These are phyloP conservation scores for Matsumyia berberina DNA, from an alignment of 2,888 invertebrate species.

Conservation along the genomic window DNA sequence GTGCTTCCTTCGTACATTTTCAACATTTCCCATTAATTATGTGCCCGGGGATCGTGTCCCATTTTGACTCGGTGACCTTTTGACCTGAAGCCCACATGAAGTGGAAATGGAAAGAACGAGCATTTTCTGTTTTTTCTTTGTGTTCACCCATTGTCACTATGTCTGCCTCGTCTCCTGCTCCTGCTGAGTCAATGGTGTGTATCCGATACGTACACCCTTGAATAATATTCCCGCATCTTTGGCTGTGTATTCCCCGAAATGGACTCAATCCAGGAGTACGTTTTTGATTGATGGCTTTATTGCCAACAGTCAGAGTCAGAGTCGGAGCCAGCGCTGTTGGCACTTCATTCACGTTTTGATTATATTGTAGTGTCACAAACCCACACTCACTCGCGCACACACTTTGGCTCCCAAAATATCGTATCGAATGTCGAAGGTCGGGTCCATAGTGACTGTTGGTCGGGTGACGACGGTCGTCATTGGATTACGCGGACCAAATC, in stretches of 20 bases:
- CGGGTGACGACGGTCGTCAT: slow-evolving; percentile 28
- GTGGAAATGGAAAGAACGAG: slow-evolving; percentile 28
- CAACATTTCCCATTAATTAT: slow-evolving; percentile 41
- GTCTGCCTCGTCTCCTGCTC: neutral
- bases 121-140: slow-evolving; percentile 33
- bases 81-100: slow-evolving; percentile 69
- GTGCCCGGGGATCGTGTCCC: slow-evolving; percentile 37
- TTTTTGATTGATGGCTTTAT: slow-evolving; percentile 71
- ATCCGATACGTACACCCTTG: slow-evolving; percentile 45
- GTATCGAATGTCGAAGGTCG: slow-evolving; percentile 60
- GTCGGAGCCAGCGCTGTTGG: slow-evolving; percentile 13
- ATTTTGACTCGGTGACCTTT: slow-evolving; percentile 63
- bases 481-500: slow-evolving; percentile 45
- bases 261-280: slow-evolving; percentile 1
- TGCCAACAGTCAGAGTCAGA: slow-evolving; percentile 47
- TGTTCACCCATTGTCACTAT: slow-evolving; percentile 42
- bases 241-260: slow-evolving; percentile 11
- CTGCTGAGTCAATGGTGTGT: slow-evolving; percentile 29
- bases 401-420: slow-evolving; percentile 15
- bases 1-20: slow-evolving; percentile 18
- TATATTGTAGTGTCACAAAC: slow-evolving; percentile 15
- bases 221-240: slow-evolving; percentile 69
- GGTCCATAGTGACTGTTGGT: slow-evolving; percentile 15
- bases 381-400: neutral
- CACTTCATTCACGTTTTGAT: slow-evolving; percentile 39